Evolutionary conservation across 2,113 vertebrate genomes (phyloP), one percentile per base, ranked within the genome.

Genomic region (Ictalurus punctatus): DNA sequence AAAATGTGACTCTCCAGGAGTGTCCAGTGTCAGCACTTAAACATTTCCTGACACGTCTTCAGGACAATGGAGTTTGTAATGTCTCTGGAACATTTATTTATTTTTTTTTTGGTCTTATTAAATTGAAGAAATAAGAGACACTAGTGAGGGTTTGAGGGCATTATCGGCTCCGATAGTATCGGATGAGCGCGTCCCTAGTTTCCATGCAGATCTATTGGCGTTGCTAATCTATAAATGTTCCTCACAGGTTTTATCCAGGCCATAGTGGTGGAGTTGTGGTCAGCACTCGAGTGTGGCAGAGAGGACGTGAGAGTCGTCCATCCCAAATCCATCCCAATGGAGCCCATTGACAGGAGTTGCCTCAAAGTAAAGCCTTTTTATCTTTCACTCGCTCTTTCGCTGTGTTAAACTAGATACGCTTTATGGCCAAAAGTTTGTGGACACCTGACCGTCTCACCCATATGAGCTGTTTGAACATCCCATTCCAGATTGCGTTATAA

Each of bases 261-360:
- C 3, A 94, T 98, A 91, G 92, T 97, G 84, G 92, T 95, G 80
- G 97, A 98, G 87, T 92, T 99, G 71, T 99, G 98, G 98, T 93
- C 96, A 37, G 94, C 92, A 80, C 91, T 99, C 89, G 98, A 99
- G 89, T 98, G 96, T 90, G 97, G 97, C 93, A 95, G 95, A 91
- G 98, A 99, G 78, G 97, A 99, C 58, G 89, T 95, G 21, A 96
- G 96, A 67, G 95, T 97, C 88, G 96, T 93, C 30, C 94, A 96
- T 52, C 98, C 98, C 19, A 97, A 92, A 91, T 93, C 96, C 54
- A 97, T 95, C 48, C 96, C 98, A 63, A 95, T 98, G 95, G 98
- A 99, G 87, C 96, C 98, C 86, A 97, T 98, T 88, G 98, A 99
- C 92, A 95, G 93, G 92, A 97, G 95, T 90, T 99, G 97, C 94